A percentile compares a stretch with the other conserved stretches of the same genome.
These are phyloP conservation scores for Araneus ventricosus DNA, from an alignment of 1,140 invertebrate genomes.

Conservation along the genomic window DNA sequence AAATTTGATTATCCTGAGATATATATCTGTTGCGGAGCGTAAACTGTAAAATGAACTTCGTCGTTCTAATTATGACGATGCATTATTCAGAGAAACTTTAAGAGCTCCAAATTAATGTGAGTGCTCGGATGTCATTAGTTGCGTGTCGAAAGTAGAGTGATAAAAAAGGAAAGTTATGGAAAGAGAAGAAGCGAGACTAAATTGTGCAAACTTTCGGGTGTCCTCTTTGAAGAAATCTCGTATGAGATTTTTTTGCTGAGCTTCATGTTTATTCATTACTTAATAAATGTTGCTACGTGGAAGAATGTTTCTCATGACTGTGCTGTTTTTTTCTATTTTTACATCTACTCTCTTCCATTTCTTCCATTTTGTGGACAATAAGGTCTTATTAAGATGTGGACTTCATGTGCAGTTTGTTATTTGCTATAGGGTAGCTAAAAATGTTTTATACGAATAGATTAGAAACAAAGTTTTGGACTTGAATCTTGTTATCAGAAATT, in stretches of 20 bases:
- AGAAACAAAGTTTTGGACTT: too few species aligned
- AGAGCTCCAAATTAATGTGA: constrained; percentile 17
- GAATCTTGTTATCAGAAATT: too few species aligned
- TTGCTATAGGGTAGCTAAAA: too few species aligned
- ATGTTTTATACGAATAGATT: too few species aligned
- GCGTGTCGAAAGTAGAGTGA: constrained; percentile 14
- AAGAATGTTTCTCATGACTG: background rate
- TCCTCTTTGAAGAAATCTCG: background rate
- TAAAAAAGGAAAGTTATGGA: background rate
- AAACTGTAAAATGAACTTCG: constrained; percentile 48
- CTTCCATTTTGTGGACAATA: too few species aligned
- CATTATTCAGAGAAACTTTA: constrained; percentile 31
- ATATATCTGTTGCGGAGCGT: background rate
- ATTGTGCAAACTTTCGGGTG: background rate
- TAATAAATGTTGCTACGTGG: background rate
- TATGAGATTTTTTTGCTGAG: background rate
- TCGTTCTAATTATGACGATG: constrained; percentile 27
- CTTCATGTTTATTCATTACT: constrained; percentile 19
- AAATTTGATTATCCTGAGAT: constrained; percentile 47
- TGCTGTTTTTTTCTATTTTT: background rate
- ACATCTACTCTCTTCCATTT: too few species aligned
- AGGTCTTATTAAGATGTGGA: too few species aligned
- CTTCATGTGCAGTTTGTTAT: too few species aligned
- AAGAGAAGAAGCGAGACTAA: background rate
- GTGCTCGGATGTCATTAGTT: constrained; percentile 26